phyloP scores from a whole-genome alignment of 1,140 invertebrate genomes.

The Lethocerus indicus region DNA sequence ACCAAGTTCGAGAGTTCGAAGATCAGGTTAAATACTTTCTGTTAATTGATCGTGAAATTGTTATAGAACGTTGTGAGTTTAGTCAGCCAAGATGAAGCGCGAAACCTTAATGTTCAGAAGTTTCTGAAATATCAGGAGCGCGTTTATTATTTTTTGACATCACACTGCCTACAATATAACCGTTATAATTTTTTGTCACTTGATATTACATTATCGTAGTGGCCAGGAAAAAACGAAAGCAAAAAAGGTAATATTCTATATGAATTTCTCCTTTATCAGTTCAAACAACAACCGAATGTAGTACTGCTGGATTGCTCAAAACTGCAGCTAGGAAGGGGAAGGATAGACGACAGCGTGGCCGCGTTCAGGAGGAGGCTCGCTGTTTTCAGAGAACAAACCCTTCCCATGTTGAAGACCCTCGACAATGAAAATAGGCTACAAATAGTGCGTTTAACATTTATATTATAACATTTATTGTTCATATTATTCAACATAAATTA shows the following conservation, averaged over 20 bases:
- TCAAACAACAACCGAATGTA: slow-evolving; percentile 50
- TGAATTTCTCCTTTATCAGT: slow-evolving; percentile 38
- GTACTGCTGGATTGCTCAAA: slow-evolving; percentile 73
- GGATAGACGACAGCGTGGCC: slow-evolving; percentile 66
- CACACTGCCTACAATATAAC: neutral
- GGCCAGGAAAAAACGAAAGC: too few species aligned
- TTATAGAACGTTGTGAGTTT: too few species aligned
- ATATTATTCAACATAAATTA: slow-evolving; percentile 1
- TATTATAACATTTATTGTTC: neutral
- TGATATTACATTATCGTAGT: too few species aligned
- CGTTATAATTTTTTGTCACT: too few species aligned
- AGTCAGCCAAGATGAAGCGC: too few species aligned
- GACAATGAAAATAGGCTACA: slow-evolving; percentile 59
- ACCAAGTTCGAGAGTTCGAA: slow-evolving; percentile 71
- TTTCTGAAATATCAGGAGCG: too few species aligned
- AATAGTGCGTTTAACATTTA: slow-evolving; percentile 40
- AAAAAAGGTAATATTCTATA: too few species aligned
- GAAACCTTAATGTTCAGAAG: too few species aligned
- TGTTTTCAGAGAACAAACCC: slow-evolving; percentile 65
- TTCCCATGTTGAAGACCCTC: slow-evolving; percentile 70
- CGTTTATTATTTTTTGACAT: too few species aligned
- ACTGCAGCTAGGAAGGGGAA: slow-evolving; percentile 57
- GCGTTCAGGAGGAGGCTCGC: slow-evolving; percentile 65
- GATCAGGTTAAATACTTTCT: slow-evolving; percentile 39
- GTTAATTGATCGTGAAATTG: too few species aligned